A percentile compares a stretch with the other conserved stretches of the same genome.
Conservation (phyloP, 1,140 invertebrate genomes). For the Metaphire vulgaris region DNA sequence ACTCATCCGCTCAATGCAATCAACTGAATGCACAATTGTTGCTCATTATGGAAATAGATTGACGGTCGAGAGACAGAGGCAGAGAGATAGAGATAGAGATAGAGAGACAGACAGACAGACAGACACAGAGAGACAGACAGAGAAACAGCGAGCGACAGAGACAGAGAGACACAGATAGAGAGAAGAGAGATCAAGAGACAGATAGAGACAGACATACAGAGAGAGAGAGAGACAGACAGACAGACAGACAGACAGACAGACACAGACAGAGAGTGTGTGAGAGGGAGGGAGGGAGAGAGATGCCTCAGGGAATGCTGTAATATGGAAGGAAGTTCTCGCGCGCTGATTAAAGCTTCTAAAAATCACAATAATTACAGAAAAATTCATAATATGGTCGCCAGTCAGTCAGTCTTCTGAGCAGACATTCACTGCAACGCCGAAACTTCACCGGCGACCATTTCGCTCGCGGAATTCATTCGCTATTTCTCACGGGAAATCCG, state of each 20-base stretch:
- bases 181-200: background rate
- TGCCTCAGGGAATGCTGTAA: too few relatives aligned
- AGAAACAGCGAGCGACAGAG: background rate
- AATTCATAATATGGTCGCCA: too few relatives aligned
- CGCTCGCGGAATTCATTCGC: too few relatives aligned
- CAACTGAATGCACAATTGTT: background rate
- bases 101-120: background rate
- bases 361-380: too few relatives aligned
- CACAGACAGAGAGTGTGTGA: background rate
- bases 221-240: background rate
- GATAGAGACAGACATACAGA: background rate
- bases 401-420: too few relatives aligned
- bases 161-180: background rate
- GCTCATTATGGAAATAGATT: background rate
- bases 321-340: too few relatives aligned
- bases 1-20: too few relatives aligned
- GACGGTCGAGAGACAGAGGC: background rate
- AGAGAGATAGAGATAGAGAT: background rate
- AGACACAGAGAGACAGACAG: background rate
- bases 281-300: background rate
- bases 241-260: background rate
- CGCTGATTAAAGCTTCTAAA: too few relatives aligned
- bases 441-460: too few relatives aligned
- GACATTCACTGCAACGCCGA: too few relatives aligned
- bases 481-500: too few relatives aligned